Conservation (phyloP, 2,113 vertebrate species). For the Oostethus manadensis region DNA sequence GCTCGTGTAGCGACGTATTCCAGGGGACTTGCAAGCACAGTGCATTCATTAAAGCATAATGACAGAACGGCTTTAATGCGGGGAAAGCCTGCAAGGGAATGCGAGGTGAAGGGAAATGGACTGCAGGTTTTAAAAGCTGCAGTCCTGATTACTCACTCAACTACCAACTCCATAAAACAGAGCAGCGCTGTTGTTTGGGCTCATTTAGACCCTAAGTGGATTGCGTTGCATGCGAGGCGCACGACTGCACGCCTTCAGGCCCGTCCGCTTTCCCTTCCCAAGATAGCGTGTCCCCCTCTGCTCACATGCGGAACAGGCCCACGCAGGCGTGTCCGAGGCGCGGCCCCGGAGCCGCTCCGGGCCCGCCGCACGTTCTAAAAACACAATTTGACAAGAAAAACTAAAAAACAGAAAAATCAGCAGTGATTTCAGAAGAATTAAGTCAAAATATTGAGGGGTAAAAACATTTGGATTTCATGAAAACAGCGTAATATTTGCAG, state of each 20-base stretch:
- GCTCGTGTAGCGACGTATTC: not conserved
- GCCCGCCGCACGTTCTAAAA: too few species aligned
- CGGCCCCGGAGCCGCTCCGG: too few species aligned
- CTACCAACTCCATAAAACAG: not conserved
- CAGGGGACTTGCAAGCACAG: not conserved
- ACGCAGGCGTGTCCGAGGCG: too few species aligned
- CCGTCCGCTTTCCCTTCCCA: too few species aligned
- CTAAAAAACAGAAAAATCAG: too few species aligned
- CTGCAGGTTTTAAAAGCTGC: not conserved
- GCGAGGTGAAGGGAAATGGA: not conserved
- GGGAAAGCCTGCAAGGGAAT: conserved; percentile 2
- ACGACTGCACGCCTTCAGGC: not conserved
- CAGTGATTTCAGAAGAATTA: too few species aligned
- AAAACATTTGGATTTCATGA: too few species aligned
- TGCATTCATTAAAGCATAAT: conserved; percentile 1
- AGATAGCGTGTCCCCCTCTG: too few species aligned
- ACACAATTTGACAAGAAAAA: too few species aligned
- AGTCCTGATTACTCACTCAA: conserved; percentile 1
- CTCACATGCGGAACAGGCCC: not conserved
- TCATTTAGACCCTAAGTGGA: not conserved
- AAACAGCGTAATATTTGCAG: too few species aligned
- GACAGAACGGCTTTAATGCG: not conserved
- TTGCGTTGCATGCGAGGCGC: not conserved
- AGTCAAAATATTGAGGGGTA: too few species aligned
- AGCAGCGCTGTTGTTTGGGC: not conserved